Percentiles rank a stretch among this genome's conserved stretches.
These are phyloP conservation scores for Percopsis transmontana DNA, from an alignment of 2,113 vertebrate genomes.

Conservation along the genomic window DNA sequence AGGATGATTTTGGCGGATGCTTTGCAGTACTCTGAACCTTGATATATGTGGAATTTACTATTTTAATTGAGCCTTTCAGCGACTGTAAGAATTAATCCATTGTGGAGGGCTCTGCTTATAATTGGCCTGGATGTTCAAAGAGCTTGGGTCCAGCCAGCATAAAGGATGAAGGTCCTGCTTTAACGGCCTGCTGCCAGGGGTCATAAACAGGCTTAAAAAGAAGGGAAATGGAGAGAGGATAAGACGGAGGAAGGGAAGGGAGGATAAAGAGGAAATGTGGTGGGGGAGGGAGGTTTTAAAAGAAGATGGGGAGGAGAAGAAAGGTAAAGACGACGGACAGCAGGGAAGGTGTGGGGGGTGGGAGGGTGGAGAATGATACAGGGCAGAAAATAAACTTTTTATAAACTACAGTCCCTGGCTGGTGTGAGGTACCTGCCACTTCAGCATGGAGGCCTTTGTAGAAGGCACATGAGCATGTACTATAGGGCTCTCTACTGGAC, in stretches of 20 bases:
- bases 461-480: no score
- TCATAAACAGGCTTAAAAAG: conserved; percentile 35
- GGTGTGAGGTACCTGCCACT: no score
- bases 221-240: conserved; percentile 35
- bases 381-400: conserved; percentile 34
- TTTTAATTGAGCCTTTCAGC: conserved; percentile 4
- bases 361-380: conserved; percentile 20
- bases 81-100: background rate
- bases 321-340: background rate
- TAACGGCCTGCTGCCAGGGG: conserved; percentile 10
- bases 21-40: no score
- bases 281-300: background rate
- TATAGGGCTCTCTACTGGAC: no score
- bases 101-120: background rate
- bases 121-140: no score
- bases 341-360: conserved; percentile 3
- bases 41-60: no score
- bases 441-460: no score
- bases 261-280: background rate
- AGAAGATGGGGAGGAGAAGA: background rate
- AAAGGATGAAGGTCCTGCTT: conserved; percentile 11
- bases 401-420: no score
- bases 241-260: background rate
- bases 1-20: no score
- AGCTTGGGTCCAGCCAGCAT: background rate